phyloP scores from a whole-genome alignment of 37 sponge, comb jelly and placozoan species.

The Theonella swinhoei region DNA sequence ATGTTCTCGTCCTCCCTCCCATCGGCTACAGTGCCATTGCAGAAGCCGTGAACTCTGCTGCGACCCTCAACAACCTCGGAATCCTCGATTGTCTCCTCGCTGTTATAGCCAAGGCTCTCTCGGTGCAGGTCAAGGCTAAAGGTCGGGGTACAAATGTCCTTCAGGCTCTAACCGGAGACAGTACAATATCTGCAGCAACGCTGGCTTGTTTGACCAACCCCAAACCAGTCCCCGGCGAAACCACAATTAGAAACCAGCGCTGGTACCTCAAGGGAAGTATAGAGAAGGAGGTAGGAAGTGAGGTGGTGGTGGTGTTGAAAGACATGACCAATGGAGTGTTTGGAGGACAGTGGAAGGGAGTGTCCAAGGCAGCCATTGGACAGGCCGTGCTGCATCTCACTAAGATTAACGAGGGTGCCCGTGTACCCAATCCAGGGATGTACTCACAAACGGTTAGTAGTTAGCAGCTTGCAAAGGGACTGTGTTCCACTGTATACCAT shows the following conservation, averaged over 20 bases:
- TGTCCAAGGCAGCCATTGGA: conserved; percentile 84
- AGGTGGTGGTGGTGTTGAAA: conserved; percentile 77
- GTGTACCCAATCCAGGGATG: conserved; percentile 75
- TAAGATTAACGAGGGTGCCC: conserved; percentile 67
- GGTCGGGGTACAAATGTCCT: conserved; percentile 62
- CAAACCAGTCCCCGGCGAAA: conserved; percentile 69
- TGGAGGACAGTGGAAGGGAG: conserved; percentile 75
- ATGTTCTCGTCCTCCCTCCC: conserved; percentile 75
- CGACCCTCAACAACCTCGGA: conserved; percentile 70
- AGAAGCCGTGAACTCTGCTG: conserved; percentile 77
- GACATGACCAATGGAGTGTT: conserved; percentile 82
- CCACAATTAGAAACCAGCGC: conserved; percentile 42
- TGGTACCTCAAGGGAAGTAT: conserved; percentile 81
- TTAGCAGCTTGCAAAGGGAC: too few species aligned
- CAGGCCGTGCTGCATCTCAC: conserved; percentile 89
- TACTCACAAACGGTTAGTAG: conserved; percentile 80
- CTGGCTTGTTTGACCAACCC: conserved; percentile 46
- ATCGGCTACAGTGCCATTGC: conserved; percentile 86
- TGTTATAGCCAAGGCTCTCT: conserved; percentile 79
- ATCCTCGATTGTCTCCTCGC: conserved; percentile 87
- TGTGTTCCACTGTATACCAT: too few species aligned
- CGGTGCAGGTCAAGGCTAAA: conserved; percentile 77
- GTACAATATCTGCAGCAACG: conserved; percentile 46
- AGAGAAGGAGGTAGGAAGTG: conserved; percentile 81
- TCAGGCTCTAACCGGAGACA: conserved; percentile 52